Evolutionary conservation across 2,797 vertebrate species (phyloP), one percentile per base, ranked within the genome.

Genomic region (Pipistrellus pipistrellus): DNA sequence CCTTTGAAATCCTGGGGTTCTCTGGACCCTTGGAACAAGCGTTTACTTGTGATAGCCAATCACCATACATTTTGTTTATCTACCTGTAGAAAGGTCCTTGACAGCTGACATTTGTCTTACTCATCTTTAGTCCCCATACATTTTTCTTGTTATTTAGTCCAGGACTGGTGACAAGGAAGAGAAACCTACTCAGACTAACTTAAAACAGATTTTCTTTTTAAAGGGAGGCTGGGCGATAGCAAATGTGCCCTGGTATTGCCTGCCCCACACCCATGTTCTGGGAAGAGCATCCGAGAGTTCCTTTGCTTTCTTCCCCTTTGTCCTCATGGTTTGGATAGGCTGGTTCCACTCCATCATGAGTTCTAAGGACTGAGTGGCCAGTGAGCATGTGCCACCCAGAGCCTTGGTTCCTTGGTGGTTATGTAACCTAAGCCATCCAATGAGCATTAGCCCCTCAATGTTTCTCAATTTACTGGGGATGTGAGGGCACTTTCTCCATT

Each of bases 131-230:
- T 76, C 87, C 32, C 23, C 69, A 35, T 4, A 71, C 8, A 64
- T 86, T 83, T 94, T 90, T 86, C 85, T 82, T 83, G 69, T 62
- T 93, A 69, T 48, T 85, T 88, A 90, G 57, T 92, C 78, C 82
- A 78, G 30, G 64, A 59, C 48, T 93, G 89, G 62, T 55, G 77
- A 90, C 62, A 88, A 69, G 77, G 57, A 48, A 30, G 7, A 78
- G 38, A 95, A 95, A 85, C 13, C 35, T 78, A 68, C 55, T 35
- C 20, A 73, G 53, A 71, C 14, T 57, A 59, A 82, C 48, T 78
- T 64, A 71, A 72, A 76, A 44, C 21, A n/a, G 57, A 17, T 57
- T 86, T 76, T 41, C 8, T 94, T 55, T 94, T 55, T 9, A 25
- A 35, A 85, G 46, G 35, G 44, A 32, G 32, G 2, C 32, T 76